These are phyloP conservation scores for Apodemia hepburni DNA, from an alignment of 2,888 invertebrate genomes.

Conservation along the genomic window DNA sequence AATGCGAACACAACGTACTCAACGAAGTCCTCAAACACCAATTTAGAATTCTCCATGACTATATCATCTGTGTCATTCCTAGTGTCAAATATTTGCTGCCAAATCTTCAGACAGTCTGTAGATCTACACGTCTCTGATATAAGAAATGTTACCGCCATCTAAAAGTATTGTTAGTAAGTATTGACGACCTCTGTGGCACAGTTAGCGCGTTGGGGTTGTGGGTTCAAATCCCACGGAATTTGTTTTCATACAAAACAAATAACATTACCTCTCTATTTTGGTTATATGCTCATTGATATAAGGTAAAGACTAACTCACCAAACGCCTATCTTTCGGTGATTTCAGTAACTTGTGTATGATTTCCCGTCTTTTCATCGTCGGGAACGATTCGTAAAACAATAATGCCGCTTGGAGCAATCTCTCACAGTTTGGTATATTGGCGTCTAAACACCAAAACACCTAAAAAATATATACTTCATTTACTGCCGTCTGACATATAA, in stretches of 20 bases:
- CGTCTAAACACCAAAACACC: conserved; percentile 43
- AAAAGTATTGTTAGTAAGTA: too few species aligned
- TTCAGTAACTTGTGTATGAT: conserved; percentile 37
- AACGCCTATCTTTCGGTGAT: conserved; percentile 36
- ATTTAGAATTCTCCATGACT: conserved; percentile 28
- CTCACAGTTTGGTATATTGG: conserved; percentile 34
- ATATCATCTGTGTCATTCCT: conserved; percentile 28
- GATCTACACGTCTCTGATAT: conserved; percentile 37
- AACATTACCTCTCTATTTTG: too few species aligned
- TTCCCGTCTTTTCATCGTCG: conserved; percentile 32
- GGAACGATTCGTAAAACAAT: conserved; percentile 40
- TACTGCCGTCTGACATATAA: too few species aligned
- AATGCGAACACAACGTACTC: conserved; percentile 18
- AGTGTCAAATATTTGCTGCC: conserved; percentile 41
- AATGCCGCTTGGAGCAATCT: conserved; percentile 40
- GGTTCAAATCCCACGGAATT: too few species aligned
- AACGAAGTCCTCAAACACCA: conserved; percentile 31
- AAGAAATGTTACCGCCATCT: conserved; percentile 36
- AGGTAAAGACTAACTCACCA: conserved; percentile 33
- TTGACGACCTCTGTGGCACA: too few species aligned
- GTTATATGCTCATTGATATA: too few species aligned
- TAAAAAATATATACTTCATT: conserved; percentile 26
- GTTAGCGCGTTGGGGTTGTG: too few species aligned
- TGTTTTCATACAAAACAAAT: too few species aligned
- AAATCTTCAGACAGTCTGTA: conserved; percentile 38